These are phyloP conservation scores for Poeciliopsis retropinna DNA, from an alignment of 2,113 vertebrate species.

Conservation along the genomic window DNA sequence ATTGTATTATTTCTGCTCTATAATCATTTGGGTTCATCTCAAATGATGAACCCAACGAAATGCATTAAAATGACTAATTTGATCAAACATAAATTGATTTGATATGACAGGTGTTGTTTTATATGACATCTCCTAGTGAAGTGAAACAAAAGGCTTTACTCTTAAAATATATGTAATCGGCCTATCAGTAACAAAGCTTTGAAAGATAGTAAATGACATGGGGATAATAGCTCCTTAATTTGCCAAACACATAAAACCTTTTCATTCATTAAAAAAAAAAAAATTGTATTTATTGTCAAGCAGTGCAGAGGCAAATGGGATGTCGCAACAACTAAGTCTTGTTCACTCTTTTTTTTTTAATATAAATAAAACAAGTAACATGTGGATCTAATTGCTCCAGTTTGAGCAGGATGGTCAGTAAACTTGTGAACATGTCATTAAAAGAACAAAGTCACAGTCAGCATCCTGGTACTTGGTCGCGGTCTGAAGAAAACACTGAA, in stretches of 20 bases:
- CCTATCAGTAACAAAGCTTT: too few species aligned
- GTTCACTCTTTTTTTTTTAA: too few species aligned
- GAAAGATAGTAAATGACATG: too few species aligned
- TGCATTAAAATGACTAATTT: not conserved
- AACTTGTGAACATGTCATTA: slow-evolving; percentile 3
- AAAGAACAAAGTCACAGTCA: slow-evolving; percentile 7
- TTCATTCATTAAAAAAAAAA: too few species aligned
- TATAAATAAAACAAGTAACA: not conserved
- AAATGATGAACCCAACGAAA: too few species aligned
- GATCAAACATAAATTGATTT: not conserved
- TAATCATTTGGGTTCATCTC: not conserved
- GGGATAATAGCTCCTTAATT: too few species aligned
- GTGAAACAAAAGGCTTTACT: too few species aligned
- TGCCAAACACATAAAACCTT: too few species aligned
- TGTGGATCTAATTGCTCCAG: slow-evolving; percentile 12
- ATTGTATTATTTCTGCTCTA: not conserved
- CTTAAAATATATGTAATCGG: too few species aligned
- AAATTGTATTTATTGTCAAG: too few species aligned
- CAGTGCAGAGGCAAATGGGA: not conserved
- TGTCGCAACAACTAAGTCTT: not conserved
- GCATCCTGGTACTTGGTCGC: slow-evolving; percentile 19
- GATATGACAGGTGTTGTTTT: too few species aligned
- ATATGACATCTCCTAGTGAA: too few species aligned
- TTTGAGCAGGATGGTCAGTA: not conserved
- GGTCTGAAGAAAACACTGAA: slow-evolving; percentile 8